These are phyloP conservation scores for Urocynchramus pylzowi DNA, from an alignment of 2,113 vertebrate genomes.

Conservation along the genomic window DNA sequence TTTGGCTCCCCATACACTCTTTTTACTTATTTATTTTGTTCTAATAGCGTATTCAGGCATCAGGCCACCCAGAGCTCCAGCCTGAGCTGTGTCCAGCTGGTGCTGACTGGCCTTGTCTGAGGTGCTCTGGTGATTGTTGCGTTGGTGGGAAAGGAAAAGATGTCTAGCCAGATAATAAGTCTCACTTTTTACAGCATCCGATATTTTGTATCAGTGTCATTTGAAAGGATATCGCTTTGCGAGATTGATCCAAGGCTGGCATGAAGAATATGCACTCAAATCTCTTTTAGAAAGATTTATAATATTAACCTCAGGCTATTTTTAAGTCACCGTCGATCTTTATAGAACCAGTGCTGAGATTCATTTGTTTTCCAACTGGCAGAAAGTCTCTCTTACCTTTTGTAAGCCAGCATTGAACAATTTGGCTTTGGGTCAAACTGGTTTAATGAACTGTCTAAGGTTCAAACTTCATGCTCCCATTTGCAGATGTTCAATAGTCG, in stretches of 20 bases:
- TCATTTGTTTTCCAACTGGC: constrained; percentile 76
- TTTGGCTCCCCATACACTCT: not conserved
- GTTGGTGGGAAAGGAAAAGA: not conserved
- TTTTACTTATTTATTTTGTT: not conserved
- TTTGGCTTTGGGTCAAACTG: constrained; percentile 72
- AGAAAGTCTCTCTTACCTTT: constrained; percentile 74
- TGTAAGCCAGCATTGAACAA: constrained; percentile 73
- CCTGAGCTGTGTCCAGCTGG: not conserved
- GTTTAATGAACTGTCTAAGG: constrained; percentile 66
- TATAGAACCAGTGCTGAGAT: constrained; percentile 73
- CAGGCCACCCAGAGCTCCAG: not conserved
- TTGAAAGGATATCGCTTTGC: constrained; percentile 69
- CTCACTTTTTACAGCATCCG: constrained; percentile 53
- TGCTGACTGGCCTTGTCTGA: not conserved
- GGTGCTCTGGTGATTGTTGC: not conserved
- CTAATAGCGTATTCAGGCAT: not conserved
- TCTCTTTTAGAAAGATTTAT: constrained; percentile 81
- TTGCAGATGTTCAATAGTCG: constrained; percentile 54
- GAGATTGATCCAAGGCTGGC: constrained; percentile 72
- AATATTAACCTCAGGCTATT: constrained; percentile 81
- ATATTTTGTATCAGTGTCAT: constrained; percentile 67
- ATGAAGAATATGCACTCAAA: constrained; percentile 78
- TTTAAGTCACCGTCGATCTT: constrained; percentile 76
- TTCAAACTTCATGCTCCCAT: constrained; percentile 54
- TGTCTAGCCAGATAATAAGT: constrained; percentile 21